Evolutionary conservation across 1,140 invertebrate species (phyloP), one percentile per base, ranked within the genome.

Genomic region (Aphelenchoides avenae): DNA sequence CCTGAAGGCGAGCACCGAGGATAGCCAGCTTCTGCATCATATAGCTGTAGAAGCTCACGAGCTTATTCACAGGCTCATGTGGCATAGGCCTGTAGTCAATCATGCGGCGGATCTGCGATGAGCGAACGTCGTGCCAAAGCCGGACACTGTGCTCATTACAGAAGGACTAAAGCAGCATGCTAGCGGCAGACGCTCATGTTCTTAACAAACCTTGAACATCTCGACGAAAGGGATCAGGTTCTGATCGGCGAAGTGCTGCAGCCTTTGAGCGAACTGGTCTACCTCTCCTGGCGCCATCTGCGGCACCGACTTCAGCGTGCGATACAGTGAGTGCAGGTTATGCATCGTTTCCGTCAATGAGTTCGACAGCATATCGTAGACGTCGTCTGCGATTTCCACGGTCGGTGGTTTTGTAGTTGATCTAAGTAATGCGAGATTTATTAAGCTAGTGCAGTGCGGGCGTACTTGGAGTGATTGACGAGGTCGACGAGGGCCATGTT

Each of bases 1-100:
- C 71, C 49, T 72, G 72, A 22, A 75, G 48, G 7, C 73, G 36
- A 3, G 73, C 73, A 31, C 55, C 71, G 7, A 75, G 55, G 42
- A 77, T 67, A 15, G 73, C 73, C 33, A 75, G 37, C 3, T 52
- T 47, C 48, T 74, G 73, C 68, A 77, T 76, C 70, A 75, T 75
- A 43, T 50, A 50, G 13, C 53, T 62, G 47, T 75, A 75, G 54
- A 75, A 75, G 26, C 49, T 53, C 15, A 75, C 73, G 18, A 75
- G 50, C 9, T 49, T 46, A 18, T 52, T 61, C 9, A 75, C 58
- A 7, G 74, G 62, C 13, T 49, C 44, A 34, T 65, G 61, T 6
- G 66, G 71, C 13, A 75, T 53, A 11, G 56, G 48, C 20, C 50
- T n/a, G 41, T 69, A 69, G 55, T 68, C 54, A 39, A 71, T 54